Evolutionary conservation across 23 tunicate genomes (phyloP).

Genomic region (Halocynthia roretzi): DNA sequence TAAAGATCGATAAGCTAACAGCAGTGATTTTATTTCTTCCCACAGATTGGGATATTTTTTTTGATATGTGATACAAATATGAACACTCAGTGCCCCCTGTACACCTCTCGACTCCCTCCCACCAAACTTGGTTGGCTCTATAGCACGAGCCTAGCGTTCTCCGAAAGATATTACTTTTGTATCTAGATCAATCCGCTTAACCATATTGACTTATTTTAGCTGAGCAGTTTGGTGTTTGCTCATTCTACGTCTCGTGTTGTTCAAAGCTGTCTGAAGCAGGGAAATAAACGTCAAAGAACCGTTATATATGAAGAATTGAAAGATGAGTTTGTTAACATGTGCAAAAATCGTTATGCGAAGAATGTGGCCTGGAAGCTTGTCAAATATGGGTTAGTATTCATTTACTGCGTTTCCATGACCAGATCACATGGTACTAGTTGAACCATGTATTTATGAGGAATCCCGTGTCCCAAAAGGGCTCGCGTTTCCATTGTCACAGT

Average conservation of each 20-base stretch:
- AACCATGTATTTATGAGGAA: neutral
- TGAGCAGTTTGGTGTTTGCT: slow-evolving; percentile 70
- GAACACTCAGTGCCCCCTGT: too few relatives aligned
- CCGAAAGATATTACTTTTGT: neutral
- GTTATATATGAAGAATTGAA: slow-evolving; percentile 60
- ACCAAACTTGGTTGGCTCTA: too few relatives aligned
- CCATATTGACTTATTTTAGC: slow-evolving; percentile 8
- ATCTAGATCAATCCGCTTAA: neutral
- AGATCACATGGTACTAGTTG: too few relatives aligned
- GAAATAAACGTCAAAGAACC: slow-evolving; percentile 52
- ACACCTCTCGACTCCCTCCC: too few relatives aligned
- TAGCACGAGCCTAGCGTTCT: too few relatives aligned
- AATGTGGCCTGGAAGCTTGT: slow-evolving; percentile 88
- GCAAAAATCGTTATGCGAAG: slow-evolving; percentile 72
- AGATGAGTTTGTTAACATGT: slow-evolving; percentile 55
- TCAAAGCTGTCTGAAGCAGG: slow-evolving; percentile 91
- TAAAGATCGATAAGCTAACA: too few relatives aligned
- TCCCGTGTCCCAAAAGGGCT: neutral
- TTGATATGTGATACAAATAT: too few relatives aligned
- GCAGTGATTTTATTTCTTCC: too few relatives aligned
- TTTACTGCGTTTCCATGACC: neutral
- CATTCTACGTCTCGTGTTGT: slow-evolving; percentile 95
- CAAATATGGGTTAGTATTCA: slow-evolving; percentile 78
- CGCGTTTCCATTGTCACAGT: neutral
- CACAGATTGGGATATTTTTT: too few relatives aligned